A percentile compares a stretch with the other conserved stretches of the same genome.
phyloP scores from a whole-genome alignment of 1,140 invertebrate genomes.

The Dreissena polymorpha region DNA sequence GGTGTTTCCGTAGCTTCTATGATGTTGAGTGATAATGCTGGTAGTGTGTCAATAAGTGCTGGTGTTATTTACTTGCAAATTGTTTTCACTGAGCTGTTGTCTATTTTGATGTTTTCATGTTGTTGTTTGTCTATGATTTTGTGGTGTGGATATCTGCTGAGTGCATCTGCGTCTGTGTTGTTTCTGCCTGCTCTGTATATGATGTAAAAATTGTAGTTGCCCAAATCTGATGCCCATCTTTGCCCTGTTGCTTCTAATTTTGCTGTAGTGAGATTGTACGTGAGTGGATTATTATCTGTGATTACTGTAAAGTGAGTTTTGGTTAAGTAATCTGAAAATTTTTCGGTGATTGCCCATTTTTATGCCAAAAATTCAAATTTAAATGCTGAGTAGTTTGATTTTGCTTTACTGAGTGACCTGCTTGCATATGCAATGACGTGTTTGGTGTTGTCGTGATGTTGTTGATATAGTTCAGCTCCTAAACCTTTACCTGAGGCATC shows the following conservation, averaged over 20 bases:
- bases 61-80: constrained; percentile 1
- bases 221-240: constrained; percentile 33
- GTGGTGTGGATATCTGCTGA: constrained; percentile 15
- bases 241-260: constrained; percentile 45
- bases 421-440: constrained; percentile 59
- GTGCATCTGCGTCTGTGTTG: constrained; percentile 45
- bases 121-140: not conserved
- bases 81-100: constrained; percentile 15
- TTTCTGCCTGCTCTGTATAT: constrained; percentile 19
- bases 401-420: constrained; percentile 44
- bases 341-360: constrained; percentile 46
- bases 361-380: constrained; percentile 52
- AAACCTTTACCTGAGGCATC: constrained; percentile 59
- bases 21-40: constrained; percentile 20
- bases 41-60: not conserved
- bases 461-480: constrained; percentile 67
- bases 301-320: constrained; percentile 37
- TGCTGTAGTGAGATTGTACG: constrained; percentile 50
- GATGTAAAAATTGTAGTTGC: constrained; percentile 30
- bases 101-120: constrained; percentile 4
- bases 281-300: constrained; percentile 55
- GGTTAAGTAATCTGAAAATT: constrained; percentile 49
- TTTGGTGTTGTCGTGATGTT: constrained; percentile 50
- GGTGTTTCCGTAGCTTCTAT: constrained; percentile 25
- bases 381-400: constrained; percentile 52